Base-by-base conservation (phyloP, 2,797 vertebrate genomes). In the Sternotherus odoratus region DNA sequence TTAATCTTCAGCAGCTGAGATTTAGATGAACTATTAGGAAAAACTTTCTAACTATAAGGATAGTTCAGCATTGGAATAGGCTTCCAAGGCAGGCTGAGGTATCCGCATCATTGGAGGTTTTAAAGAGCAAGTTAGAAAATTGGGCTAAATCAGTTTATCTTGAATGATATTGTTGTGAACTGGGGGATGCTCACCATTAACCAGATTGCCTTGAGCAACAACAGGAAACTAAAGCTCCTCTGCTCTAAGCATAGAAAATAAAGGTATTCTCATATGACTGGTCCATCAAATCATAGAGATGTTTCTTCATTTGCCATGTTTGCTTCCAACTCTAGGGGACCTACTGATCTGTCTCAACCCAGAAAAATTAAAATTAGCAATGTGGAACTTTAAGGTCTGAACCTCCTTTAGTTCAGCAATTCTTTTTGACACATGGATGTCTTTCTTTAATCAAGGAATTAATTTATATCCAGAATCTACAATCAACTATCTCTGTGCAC, bases 171-270 rank as follows among this genome's bases (percentile, higher is more conserved):
- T 23, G 26, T 74, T 4, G 15, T 26, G 43, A 74, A 43, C 72
- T 82, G 81, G 88, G 28, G 78, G 88, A 93, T 92, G 88, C 88
- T 43, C 57, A 24, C 83, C 89, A 49, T 91, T 85, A 43, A 89
- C 77, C 5, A 83, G 57, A 85, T 84, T 93, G 95, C 81, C 92
- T 92, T 79, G 15, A 48, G 43, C 26, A 91, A 93, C 90, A 90
- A 94, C 92, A 17, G 90, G 87, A 78, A 92, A 87, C 92, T 94
- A 74, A 46, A 74, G 86, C 95, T 93, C 80, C 92, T 95, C 92
- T 94, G 86, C 88, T 92, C 21, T 86, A 30, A 79, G 89, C 86
- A 95, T 94, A 90, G 85, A 93, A 97, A 96, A 94, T 91, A 75
- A 13, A 63, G 12, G n/a, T 13, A 24, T 94, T 96, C 89, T 91